Evolutionary conservation across 2,888 invertebrate species (phyloP).

Genomic region (Halictus ligatus): DNA sequence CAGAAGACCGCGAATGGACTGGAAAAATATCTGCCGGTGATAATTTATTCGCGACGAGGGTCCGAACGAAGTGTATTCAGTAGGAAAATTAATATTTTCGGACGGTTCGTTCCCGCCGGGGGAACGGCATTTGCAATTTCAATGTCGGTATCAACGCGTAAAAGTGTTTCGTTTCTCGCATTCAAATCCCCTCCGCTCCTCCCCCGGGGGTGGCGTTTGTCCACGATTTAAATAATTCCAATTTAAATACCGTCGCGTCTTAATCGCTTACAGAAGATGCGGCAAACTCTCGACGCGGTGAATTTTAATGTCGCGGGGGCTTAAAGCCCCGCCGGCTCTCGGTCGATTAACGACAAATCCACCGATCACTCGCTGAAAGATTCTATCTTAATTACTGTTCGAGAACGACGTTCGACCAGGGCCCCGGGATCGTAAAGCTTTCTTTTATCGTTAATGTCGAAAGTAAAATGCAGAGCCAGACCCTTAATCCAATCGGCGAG

Average conservation of each 20-base stretch:
- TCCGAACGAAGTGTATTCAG: background rate
- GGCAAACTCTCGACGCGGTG: slow-evolving; percentile 9
- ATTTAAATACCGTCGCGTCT: slow-evolving; percentile 46
- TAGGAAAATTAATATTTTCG: slow-evolving; percentile 5
- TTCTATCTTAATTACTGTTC: slow-evolving; percentile 62
- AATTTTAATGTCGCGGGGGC: slow-evolving; percentile 30
- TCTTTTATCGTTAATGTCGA: slow-evolving; percentile 60
- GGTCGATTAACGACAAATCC: slow-evolving; percentile 57
- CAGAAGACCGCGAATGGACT: background rate
- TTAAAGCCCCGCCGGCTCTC: background rate
- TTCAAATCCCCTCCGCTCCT: background rate
- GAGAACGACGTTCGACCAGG: slow-evolving; percentile 23
- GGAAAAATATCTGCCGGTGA: background rate
- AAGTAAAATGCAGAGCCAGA: slow-evolving; percentile 58
- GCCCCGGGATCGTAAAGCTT: slow-evolving; percentile 50
- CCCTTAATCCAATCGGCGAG: slow-evolving; percentile 60
- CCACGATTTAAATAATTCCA: slow-evolving; percentile 54
- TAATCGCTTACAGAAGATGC: slow-evolving; percentile 35
- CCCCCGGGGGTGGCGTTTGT: background rate
- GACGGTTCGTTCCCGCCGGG: background rate
- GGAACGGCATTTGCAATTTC: slow-evolving; percentile 18
- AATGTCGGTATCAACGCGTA: slow-evolving; percentile 12
- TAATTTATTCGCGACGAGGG: background rate
- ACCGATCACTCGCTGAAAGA: slow-evolving; percentile 48
- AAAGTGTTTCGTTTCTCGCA: slow-evolving; percentile 8